Percentiles rank a stretch among this genome's conserved stretches.
These are phyloP conservation scores for Orchestia grillus DNA, from an alignment of 1,140 invertebrate genomes.

Conservation along the genomic window DNA sequence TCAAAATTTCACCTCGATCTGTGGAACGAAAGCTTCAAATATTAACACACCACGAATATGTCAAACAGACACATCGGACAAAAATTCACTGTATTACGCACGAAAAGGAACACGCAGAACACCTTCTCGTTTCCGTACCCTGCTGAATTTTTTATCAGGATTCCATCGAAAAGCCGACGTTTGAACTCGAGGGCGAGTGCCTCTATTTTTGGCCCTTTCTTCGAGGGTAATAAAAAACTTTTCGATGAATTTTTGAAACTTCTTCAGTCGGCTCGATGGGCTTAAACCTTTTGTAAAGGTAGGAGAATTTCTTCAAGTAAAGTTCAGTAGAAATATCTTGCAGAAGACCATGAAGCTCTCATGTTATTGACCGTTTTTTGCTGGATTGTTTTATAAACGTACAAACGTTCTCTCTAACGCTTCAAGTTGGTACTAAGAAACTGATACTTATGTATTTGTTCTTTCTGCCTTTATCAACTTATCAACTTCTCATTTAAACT, in stretches of 20 bases:
- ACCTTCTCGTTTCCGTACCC: background rate
- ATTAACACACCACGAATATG: background rate
- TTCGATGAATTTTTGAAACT: conserved; percentile 2
- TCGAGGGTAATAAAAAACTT: background rate
- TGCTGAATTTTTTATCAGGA: background rate
- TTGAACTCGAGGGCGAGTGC: background rate
- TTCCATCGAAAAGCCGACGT: background rate
- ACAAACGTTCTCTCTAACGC: background rate
- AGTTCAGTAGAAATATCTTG: background rate
- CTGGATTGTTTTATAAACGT: background rate
- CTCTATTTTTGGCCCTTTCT: background rate
- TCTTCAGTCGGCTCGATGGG: background rate
- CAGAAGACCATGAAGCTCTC: background rate
- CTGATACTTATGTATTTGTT: background rate
- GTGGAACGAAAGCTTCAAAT: background rate
- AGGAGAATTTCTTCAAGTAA: background rate
- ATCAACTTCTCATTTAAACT: background rate
- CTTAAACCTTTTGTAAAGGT: background rate
- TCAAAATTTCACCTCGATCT: background rate
- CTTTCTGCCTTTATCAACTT: background rate
- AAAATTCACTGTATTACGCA: background rate
- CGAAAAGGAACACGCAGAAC: background rate
- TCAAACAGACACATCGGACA: background rate
- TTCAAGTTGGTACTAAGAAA: background rate
- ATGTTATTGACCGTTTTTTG: background rate